Base-by-base conservation (phyloP, 2,113 vertebrate species). In the Hippocampus zosterae region DNA sequence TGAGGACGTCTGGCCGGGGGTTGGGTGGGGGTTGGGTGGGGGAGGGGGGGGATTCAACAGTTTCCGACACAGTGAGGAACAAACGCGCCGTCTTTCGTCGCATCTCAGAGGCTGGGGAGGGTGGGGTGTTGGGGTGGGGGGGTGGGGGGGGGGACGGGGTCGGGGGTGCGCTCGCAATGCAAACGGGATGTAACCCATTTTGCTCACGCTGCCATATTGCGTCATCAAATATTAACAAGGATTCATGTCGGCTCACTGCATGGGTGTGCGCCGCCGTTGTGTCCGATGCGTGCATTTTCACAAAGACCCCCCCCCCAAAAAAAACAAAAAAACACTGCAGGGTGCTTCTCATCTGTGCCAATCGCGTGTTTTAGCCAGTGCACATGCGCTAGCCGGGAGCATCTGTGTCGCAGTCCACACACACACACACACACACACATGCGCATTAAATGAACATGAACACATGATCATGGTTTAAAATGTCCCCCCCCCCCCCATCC, bases 181-280 rank as follows among this genome's bases (percentile, higher is more conserved):
- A 87, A 88, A 90, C 88, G 85, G 89, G 88, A 88, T 91, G 84
- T 89, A 91, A 90, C 89, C 89, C 88, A 91, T 91, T 92, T 92
- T 88, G 84, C 89, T 89, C 86, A 81, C 68, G 68, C 76, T 87
- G 89, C 88, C 91, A 92, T 93, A 93, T 91, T 92, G 92, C 87
- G 85, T 88, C 87, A 90, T 93, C 62, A 92, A 92, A 90, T 92
- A 92, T 93, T 92, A 89, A 92, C 69, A 75, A 77, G 78, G 79
- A 85, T 86, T 91, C 88, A 85, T 87, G 82, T 85, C 72, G 84
- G 79, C 81, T 84, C 79, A 89, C 84, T 79, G 37, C 41, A 37
- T 63, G 61, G n/a, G 61, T 75, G 67, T 55, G 70, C 42, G 71
- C 1, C 1, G 40, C 68, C 16, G 64, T 25, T 57, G 65, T 48